phyloP scores from a whole-genome alignment of 2,888 invertebrate species.

The Mantis religiosa region DNA sequence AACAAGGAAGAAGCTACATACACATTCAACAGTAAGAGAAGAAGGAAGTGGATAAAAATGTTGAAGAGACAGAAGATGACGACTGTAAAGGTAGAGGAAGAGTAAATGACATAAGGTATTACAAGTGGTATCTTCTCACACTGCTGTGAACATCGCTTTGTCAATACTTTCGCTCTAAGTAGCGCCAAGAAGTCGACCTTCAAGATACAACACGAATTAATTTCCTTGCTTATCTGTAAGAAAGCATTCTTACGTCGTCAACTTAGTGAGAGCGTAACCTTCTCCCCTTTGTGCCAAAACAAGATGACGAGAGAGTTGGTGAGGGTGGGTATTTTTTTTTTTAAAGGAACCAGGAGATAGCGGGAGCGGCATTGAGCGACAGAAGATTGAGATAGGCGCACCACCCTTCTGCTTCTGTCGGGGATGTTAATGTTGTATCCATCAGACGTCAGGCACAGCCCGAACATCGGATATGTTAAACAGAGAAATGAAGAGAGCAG shows the following conservation, averaged over 20 bases:
- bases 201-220: not conserved
- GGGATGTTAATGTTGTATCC: conserved; percentile 21
- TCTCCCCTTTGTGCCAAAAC: not conserved
- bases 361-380: not conserved
- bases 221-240: not conserved
- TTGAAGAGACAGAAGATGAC: not conserved
- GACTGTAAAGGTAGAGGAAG: not conserved
- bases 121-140: not conserved
- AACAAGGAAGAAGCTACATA: not conserved
- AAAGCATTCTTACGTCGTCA: not conserved
- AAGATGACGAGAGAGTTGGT: not conserved
- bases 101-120: not conserved
- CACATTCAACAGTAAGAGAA: too few species aligned
- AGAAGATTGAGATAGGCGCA: not conserved
- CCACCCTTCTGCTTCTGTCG: conserved; percentile 14
- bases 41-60: not conserved
- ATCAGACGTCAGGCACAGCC: conserved; percentile 12
- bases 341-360: not conserved
- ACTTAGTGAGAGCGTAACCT: not conserved
- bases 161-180: not conserved
- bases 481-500: not conserved
- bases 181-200: not conserved
- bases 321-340: not conserved
- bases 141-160: not conserved
- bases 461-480: not conserved